Percentiles rank a stretch among this genome's conserved stretches.
Conservation (phyloP, 2,797 vertebrate species). For the Crax fasciolata region DNA sequence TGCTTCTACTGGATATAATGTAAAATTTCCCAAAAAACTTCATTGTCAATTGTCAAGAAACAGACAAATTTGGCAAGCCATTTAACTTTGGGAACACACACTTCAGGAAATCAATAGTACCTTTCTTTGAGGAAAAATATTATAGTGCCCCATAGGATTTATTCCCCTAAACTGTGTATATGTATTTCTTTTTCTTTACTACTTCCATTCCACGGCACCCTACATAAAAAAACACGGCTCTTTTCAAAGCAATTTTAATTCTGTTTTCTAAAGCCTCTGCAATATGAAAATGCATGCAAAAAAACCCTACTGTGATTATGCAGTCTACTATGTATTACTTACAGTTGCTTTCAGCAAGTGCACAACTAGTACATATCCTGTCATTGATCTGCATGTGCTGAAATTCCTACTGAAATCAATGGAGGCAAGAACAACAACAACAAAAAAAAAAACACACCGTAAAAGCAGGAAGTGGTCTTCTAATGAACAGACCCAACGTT, state of each 20-base stretch:
- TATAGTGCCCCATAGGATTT: not conserved
- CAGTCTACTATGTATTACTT: not conserved
- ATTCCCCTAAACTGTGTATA: not conserved
- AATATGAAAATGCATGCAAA: not conserved
- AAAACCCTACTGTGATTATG: not conserved
- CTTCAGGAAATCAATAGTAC: not conserved
- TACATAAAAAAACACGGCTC: not conserved
- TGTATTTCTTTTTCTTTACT: not conserved
- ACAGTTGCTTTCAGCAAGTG: not conserved
- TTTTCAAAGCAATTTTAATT: not conserved
- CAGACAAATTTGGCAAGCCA: not conserved
- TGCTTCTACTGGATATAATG: not conserved
- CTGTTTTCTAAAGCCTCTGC: not conserved
- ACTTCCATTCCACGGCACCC: not conserved
- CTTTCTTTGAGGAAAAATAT: not conserved
- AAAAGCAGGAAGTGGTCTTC: slow-evolving; percentile 22
- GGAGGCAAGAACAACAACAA: not conserved
- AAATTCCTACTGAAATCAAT: slow-evolving; percentile 23
- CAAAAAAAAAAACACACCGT: not conserved
- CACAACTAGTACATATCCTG: not conserved
- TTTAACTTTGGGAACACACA: not conserved
- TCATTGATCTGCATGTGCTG: slow-evolving; percentile 36
- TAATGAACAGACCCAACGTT: not conserved
- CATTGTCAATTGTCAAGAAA: not conserved
- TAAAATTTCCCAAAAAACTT: not conserved